These are phyloP conservation scores for Exephanes ischioxanthus DNA, from an alignment of 2,888 invertebrate genomes.

Conservation along the genomic window DNA sequence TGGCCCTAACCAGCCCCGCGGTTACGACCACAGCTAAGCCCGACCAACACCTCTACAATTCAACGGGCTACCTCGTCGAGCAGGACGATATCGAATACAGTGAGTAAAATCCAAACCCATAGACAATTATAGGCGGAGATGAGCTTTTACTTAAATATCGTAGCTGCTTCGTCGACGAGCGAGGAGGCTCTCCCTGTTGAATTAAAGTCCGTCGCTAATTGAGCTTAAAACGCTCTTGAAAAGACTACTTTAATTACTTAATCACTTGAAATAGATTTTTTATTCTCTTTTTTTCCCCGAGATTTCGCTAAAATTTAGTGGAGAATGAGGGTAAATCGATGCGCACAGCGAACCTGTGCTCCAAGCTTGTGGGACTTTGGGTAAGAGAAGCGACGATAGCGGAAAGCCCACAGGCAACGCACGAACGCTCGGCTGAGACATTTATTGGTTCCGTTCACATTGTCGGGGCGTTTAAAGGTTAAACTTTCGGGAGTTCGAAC, in stretches of 20 bases:
- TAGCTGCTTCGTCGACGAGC: conserved; percentile 3
- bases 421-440: conserved; percentile 45
- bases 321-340: too few relatives aligned
- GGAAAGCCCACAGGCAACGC: conserved; percentile 37
- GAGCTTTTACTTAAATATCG: conserved; percentile 19
- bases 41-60: conserved; percentile 81
- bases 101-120: conserved; percentile 75
- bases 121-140: conserved; percentile 1
- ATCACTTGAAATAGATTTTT: too few relatives aligned
- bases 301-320: too few relatives aligned
- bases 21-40: conserved; percentile 80
- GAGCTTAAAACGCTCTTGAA: too few relatives aligned
- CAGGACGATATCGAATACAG: conserved; percentile 83
- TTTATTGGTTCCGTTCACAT: conserved; percentile 66
- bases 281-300: too few relatives aligned
- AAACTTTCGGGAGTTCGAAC: conserved; percentile 24
- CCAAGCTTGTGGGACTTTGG: neutral
- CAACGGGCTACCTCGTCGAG: conserved; percentile 80
- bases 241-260: too few relatives aligned
- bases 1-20: conserved; percentile 76
- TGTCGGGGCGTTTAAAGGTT: conserved; percentile 51
- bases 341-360: too few relatives aligned
- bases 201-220: neutral
- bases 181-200: neutral
- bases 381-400: conserved; percentile 33